A percentile compares a stretch with the other conserved stretches of the same genome.
phyloP scores from a whole-genome alignment of 2,113 vertebrate genomes.

The Paedocypris sp. region DNA sequence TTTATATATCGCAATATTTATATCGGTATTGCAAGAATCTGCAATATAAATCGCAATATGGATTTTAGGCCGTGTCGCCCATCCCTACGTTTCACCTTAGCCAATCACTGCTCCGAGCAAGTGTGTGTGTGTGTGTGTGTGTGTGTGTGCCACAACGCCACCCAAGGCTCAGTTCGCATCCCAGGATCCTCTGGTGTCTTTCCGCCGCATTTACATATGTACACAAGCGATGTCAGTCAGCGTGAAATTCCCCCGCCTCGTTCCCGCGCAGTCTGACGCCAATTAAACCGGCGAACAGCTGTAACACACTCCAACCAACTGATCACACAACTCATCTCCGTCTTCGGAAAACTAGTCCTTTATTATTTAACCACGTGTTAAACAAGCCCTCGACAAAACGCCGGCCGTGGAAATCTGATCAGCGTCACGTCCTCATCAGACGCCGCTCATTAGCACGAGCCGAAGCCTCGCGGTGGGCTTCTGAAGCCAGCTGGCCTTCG shows the following conservation, averaged over 20 bases:
- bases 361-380: not conserved
- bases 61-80: no score
- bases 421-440: not conserved
- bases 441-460: not conserved
- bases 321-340: not conserved
- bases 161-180: constrained; percentile 10
- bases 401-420: not conserved
- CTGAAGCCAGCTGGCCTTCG: not conserved
- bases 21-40: no score
- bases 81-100: no score
- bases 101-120: constrained; percentile 1
- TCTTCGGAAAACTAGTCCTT: not conserved
- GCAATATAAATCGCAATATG: no score
- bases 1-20: no score
- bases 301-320: constrained; percentile 3
- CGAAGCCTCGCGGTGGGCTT: not conserved
- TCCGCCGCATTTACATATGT: not conserved
- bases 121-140: constrained; percentile 15
- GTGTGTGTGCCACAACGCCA: constrained; percentile 24
- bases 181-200: constrained; percentile 13
- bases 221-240: constrained; percentile 6
- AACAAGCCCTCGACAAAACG: not conserved
- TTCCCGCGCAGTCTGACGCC: constrained; percentile 1
- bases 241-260: not conserved
- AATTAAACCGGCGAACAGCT: constrained; percentile 6